Base-by-base conservation (phyloP, 2,797 vertebrate genomes). In the Chanos chanos region DNA sequence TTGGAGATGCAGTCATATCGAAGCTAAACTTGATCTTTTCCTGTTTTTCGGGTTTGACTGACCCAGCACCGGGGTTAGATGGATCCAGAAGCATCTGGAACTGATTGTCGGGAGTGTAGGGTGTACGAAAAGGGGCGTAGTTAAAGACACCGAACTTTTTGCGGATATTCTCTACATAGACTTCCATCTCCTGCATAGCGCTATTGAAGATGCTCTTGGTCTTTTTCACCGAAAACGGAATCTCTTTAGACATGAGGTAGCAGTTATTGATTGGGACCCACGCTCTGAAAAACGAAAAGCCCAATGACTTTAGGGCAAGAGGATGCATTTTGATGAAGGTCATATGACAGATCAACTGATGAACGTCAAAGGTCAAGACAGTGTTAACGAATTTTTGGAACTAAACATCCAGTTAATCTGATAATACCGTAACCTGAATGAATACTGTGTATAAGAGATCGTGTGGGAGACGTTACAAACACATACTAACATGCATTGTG, bases 191-290 rank as follows among this genome's bases (percentile, higher is more conserved):
- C 71, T 98, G 95, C 96, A 99, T 99, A 85, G 96, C 96, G 79
- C 95, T 99, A 85, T 99, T 98, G 81, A 99, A 99, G 85, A 99
- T 99, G 89, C 96, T 98, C 89, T 98, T 98, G 52, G 96, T 98
- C 90, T 99, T 99, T 89, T 99, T 99, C 80, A 99, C 96, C 79
- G 96, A 98, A 87, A 99, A 99, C 62, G 96, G 96, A 68, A 99
- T 99, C 90, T 99, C 96, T 91, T 97, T 99, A 77, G 96, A 99
- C 96, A 99, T 99, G 92, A 99, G 96, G 93, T 99, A 99, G 92
- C 96, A 99, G 80, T 98, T 99, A 90, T 97, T 98, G 84, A 97
- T 91, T 74, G 96, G 96, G 83, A 99, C 95, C 96, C 96, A 98
- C 68, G 96, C 96, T 85, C 96, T 98, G 78, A 4, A 64, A 66